Base-by-base conservation (phyloP, 2,113 vertebrate species). In the Cryptotis parvus region DNA sequence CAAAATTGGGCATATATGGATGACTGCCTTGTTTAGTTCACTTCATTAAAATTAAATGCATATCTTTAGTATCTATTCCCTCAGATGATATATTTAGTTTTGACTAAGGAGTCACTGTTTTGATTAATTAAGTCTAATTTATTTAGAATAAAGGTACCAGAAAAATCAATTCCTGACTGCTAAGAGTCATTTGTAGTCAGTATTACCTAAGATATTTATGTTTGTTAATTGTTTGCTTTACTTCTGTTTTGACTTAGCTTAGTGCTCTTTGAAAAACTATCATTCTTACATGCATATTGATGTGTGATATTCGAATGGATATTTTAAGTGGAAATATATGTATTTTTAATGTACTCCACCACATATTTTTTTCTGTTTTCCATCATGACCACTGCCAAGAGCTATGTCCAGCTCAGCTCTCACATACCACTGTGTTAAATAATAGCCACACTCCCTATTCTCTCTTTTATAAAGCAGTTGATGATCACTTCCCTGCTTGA, bases 241-340 rank as follows among this genome's bases (percentile, higher is more conserved):
- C 3, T 89, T 5, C 2, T 31, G 45, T 12, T 9, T 58, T 77
- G 22, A 58, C 0, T 4, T 6, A 39, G 0, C 0, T 31, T 39
- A 58, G 16, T 70, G 20, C 0, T 79, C 10, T 55, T 2, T 24
- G 16, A 1, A 33, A 37, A 49, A 26, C 7, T 70, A 9, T 6
- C 4, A 37, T 52, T 1, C 12, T 77, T 3, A 1, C 39, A 4
- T 41, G 0, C 1, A 3, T 18, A n/a, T 2, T 29, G 4, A 14
- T 43, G 22, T n/a, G 9, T 39, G 7, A 41, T 27, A 31, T 39
- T 68, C 31, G 35, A 11, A 72, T n/a, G 27, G 31, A 52, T 1
- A 2, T 9, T 76, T 90, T 24, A 41, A n/a, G 16, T 49, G 12
- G 43, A 63, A 43, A 70, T 7, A 27, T 1, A 5, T 14, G 63